phyloP scores from a whole-genome alignment of 2,113 vertebrate species.

The Zosterops borbonicus region DNA sequence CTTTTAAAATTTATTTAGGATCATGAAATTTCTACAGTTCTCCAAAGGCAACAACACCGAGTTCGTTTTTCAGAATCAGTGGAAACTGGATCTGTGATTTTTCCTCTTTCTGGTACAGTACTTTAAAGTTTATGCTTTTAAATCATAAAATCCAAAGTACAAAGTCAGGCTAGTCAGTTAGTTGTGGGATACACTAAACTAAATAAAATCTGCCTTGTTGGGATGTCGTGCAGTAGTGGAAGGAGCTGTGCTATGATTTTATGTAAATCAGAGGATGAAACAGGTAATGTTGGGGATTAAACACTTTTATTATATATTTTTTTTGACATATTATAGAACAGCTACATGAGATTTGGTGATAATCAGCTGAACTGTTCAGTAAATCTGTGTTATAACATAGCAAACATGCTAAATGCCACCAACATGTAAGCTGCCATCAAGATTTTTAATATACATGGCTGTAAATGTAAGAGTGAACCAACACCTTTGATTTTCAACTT shows the following conservation, averaged over 20 bases:
- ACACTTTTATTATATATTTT: not conserved
- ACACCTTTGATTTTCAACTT: not conserved
- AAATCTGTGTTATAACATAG: not conserved
- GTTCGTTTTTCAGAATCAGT: slow-evolving; percentile 86
- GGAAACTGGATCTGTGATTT: slow-evolving; percentile 83
- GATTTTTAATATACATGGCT: not conserved
- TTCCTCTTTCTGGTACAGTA: slow-evolving; percentile 85
- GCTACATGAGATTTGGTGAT: not conserved
- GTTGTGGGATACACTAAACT: not conserved
- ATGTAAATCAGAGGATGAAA: not conserved
- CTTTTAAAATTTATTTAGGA: slow-evolving; percentile 75
- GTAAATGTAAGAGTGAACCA: not conserved
- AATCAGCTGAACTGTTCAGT: not conserved
- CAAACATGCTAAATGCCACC: not conserved
- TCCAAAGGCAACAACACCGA: slow-evolving; percentile 81
- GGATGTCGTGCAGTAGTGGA: not conserved
- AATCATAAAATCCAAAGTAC: not conserved
- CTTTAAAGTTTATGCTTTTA: not conserved
- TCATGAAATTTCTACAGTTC: slow-evolving; percentile 71
- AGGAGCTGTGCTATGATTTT: not conserved
- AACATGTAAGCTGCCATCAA: not conserved
- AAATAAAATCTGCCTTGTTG: not conserved
- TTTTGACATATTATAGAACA: not conserved
- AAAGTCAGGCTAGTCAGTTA: not conserved
- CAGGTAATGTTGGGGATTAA: not conserved